A percentile compares a stretch with the other conserved stretches of the same genome.
phyloP scores from a whole-genome alignment of 2,113 vertebrate genomes.

The Eupsittula cactorum region DNA sequence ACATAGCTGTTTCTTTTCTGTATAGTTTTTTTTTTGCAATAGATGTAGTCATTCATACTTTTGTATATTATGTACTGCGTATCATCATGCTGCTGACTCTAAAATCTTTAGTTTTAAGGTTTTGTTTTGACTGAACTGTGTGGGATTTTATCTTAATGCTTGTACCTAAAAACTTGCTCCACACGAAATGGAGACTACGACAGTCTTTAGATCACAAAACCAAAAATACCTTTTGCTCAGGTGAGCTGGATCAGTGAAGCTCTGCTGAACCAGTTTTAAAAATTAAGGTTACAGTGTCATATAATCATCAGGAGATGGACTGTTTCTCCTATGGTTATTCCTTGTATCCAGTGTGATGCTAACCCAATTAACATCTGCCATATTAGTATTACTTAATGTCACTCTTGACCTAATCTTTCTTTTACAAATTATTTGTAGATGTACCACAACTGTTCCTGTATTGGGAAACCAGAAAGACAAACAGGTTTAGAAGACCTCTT shows the following conservation, averaged over 20 bases:
- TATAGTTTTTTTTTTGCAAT: background rate
- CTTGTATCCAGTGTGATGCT: background rate
- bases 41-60: background rate
- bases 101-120: background rate
- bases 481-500: background rate
- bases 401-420: background rate
- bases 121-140: background rate
- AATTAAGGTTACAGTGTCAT: background rate
- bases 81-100: background rate
- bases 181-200: background rate
- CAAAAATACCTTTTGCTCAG: background rate
- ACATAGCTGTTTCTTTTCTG: background rate
- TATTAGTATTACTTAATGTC: background rate
- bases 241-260: background rate
- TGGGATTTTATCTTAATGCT: background rate
- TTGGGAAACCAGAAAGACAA: conserved; percentile 38
- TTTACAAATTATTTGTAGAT: conserved; percentile 38
- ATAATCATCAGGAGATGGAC: background rate
- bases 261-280: background rate
- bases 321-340: background rate
- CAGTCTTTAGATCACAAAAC: background rate
- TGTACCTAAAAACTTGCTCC: background rate
- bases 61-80: background rate
- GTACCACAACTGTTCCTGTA: conserved; percentile 77
- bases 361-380: background rate